Base-by-base conservation (phyloP, 2,113 vertebrate species). In the Phalacrocorax pelagicus region DNA sequence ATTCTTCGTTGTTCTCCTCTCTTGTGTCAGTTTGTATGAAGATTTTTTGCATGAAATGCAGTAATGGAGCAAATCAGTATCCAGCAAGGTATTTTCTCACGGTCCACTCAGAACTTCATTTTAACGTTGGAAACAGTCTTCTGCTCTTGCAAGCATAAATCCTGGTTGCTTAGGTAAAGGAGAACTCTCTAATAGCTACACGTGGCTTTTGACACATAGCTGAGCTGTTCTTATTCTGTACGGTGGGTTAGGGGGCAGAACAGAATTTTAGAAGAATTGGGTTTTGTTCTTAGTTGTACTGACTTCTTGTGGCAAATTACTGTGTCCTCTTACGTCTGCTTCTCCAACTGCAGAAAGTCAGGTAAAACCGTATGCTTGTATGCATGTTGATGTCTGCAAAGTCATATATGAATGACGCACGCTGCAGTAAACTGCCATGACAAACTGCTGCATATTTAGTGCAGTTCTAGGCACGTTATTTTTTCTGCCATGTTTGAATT, bases 351-450 rank as follows among this genome's bases (percentile, higher is more conserved):
- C 46, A 73, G 54, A 61, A 51, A 32, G 62, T 51, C 49, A 46
- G 6, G 38, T 70, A 6, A 2, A 51, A 58, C 13, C 0, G 0
- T 5, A 40, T 42, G 10, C 1, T 58, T 46, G 23, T 38, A 16
- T 61, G 20, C 19, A 3, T 52, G 81, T 62, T n/a, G n/a, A 9
- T 66, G 36, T 73, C 27, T 86, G 38, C 51, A 34, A 26, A 86
- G 57, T 9, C 62, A 2, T 5, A 2, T 6, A 1, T 2, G 19
- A 61, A 6, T 34, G 84, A 49, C 3, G 9, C 36, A 4, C 47
- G 40, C 44, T 61, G 23, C 18, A 17, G 30, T 14, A 3, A 47
- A 22, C 52, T 52, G 11, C 20, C 27, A 7, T 19, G 52, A 67
- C 74, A 36, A 59, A 34, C 49, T 30, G 51, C 46, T 73, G 27